Conservation (phyloP, 2,797 vertebrate genomes). For the Hoplostethus atlanticus region DNA sequence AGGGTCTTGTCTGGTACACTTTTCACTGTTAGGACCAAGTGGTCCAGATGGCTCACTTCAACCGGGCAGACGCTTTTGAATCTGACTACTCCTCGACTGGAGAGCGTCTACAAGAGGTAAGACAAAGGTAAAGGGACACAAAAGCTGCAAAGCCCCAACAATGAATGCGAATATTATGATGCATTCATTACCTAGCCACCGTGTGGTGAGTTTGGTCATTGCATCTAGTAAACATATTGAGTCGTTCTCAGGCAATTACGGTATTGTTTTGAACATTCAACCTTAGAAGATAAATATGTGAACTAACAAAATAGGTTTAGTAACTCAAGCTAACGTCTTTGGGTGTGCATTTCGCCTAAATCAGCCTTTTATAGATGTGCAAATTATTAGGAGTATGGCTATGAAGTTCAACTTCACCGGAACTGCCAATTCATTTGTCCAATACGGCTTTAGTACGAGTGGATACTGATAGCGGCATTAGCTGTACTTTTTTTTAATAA, state of each 20-base stretch:
- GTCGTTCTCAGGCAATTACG: conserved; percentile 34
- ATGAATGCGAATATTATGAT: not conserved
- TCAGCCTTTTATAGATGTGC: no score
- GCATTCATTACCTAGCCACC: not conserved
- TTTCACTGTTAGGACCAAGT: conserved; percentile 91
- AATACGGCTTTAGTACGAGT: not conserved
- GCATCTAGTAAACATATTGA: no score
- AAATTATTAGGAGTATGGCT: not conserved
- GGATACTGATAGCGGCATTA: no score
- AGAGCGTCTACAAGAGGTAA: conserved; percentile 27
- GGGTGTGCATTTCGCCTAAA: not conserved
- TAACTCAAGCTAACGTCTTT: not conserved
- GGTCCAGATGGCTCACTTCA: conserved; percentile 87
- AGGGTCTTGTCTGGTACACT: conserved; percentile 78
- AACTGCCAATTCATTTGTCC: not conserved
- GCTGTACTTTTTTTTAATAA: no score
- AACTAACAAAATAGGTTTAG: not conserved
- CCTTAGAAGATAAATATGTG: not conserved
- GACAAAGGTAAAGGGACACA: not conserved
- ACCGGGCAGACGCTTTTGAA: conserved; percentile 73
- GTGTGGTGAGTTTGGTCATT: conserved; percentile 3
- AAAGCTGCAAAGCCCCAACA: not conserved
- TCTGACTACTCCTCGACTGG: conserved; percentile 11
- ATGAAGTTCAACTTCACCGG: not conserved
- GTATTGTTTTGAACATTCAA: conserved; percentile 13